Conservation (phyloP, 2,113 vertebrate genomes). For the Spilogale gracilis region DNA sequence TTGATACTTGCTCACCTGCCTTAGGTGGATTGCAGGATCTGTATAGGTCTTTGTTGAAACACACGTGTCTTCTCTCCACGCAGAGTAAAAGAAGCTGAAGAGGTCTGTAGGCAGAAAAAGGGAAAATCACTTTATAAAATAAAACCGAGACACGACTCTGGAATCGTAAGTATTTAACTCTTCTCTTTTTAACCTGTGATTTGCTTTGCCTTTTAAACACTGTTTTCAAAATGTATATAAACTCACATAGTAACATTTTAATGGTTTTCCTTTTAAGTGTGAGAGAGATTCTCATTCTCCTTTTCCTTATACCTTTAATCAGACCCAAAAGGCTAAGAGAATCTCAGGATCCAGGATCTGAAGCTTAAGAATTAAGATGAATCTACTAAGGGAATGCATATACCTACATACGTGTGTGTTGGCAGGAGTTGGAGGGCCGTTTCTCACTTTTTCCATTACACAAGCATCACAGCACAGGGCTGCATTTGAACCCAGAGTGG, state of each 20-base stretch:
- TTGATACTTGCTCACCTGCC: neutral
- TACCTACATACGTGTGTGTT: too few species aligned
- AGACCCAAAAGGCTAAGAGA: neutral
- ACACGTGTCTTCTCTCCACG: constrained; percentile 55
- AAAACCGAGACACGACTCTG: constrained; percentile 96
- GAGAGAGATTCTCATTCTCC: neutral
- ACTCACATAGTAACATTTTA: neutral
- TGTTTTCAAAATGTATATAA: neutral
- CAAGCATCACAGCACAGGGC: accelerated
- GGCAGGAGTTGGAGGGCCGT: neutral
- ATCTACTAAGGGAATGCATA: neutral
- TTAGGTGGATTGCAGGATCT: neutral
- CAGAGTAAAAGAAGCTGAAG: constrained; percentile 96
- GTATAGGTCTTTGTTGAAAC: neutral
- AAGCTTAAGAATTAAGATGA: neutral
- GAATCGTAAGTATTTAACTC: constrained; percentile 92
- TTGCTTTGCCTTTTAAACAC: constrained; percentile 11
- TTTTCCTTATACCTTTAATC: neutral
- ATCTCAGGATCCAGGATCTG: neutral
- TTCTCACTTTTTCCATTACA: neutral
- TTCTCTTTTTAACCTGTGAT: neutral
- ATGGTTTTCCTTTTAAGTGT: neutral
- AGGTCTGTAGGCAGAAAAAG: constrained; percentile 95
- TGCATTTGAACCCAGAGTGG: neutral
- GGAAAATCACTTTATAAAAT: constrained; percentile 96